phyloP scores from a whole-genome alignment of 92 coral and sea anemone species.

The Parazoanthus swiftii region DNA sequence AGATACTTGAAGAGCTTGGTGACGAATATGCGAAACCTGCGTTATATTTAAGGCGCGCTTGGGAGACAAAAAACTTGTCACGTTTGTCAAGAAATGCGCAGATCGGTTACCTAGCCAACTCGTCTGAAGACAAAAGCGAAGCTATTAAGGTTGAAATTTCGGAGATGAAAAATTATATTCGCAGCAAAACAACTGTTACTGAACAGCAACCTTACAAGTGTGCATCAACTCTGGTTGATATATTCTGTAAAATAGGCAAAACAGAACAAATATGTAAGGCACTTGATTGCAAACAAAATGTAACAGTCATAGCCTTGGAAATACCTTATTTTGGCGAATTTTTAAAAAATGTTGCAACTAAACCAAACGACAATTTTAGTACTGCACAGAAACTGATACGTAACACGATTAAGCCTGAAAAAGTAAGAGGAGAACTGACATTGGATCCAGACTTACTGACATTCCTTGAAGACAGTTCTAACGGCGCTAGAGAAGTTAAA shows the following conservation, averaged over 20 bases:
- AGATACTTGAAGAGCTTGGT: constrained; percentile 13
- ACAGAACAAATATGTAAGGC: not conserved
- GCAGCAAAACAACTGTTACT: not conserved
- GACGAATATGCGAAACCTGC: constrained; percentile 21
- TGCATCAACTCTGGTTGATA: not conserved
- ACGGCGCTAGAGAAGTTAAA: not conserved
- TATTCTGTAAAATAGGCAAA: not conserved
- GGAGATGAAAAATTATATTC: constrained; percentile 2
- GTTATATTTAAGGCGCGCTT: not conserved
- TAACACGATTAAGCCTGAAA: not conserved
- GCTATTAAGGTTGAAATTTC: not conserved
- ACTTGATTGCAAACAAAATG: not conserved
- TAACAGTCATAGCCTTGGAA: constrained; percentile 1
- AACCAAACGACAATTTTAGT: not conserved
- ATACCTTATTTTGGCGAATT: not conserved
- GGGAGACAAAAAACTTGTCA: not conserved
- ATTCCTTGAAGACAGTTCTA: not conserved
- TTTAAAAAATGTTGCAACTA: not conserved
- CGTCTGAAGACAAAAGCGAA: not conserved
- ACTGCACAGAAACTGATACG: not conserved
- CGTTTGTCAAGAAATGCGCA: not conserved
- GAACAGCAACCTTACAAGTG: not conserved
- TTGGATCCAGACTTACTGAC: not conserved
- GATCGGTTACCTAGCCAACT: not conserved
- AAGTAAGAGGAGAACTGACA: not conserved